These are phyloP conservation scores for Calameuta idolon DNA, from an alignment of 2,888 invertebrate species.

Conservation along the genomic window DNA sequence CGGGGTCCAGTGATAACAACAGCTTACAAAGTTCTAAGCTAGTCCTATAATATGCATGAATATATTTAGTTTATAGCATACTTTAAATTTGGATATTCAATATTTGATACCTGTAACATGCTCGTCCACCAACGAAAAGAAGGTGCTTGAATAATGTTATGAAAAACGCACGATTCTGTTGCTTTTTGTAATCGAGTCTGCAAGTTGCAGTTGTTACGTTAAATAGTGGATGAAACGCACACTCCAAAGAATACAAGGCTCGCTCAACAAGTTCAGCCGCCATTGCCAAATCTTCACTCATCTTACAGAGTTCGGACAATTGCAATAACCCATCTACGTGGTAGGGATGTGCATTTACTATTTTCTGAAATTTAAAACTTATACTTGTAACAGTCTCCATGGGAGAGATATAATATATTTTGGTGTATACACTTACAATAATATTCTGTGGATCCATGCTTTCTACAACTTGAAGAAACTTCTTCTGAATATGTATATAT, in stretches of 20 bases:
- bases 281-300: conserved; percentile 83
- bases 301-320: conserved; percentile 82
- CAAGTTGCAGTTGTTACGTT: conserved; percentile 80
- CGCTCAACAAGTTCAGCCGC: conserved; percentile 84
- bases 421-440: conserved; percentile 68
- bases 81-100: too few species aligned
- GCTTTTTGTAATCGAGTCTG: conserved; percentile 80
- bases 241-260: conserved; percentile 82
- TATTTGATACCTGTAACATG: conserved; percentile 73
- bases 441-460: conserved; percentile 83
- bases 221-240: conserved; percentile 83
- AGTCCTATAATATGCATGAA: conserved; percentile 69
- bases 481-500: conserved; percentile 80
- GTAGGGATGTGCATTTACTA: conserved; percentile 81
- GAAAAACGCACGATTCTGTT: conserved; percentile 86
- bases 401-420: too few species aligned
- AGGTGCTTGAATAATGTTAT: conserved; percentile 86
- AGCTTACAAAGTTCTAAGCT: conserved; percentile 90
- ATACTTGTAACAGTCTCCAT: background rate
- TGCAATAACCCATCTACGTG: conserved; percentile 86
- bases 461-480: conserved; percentile 83
- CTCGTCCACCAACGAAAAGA: conserved; percentile 80
- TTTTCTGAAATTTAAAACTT: conserved; percentile 66
- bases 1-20: conserved; percentile 81
- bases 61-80: background rate